Evolutionary conservation across 2,113 vertebrate genomes (phyloP).

Genomic region (Dolichallabes microphthalmus): DNA sequence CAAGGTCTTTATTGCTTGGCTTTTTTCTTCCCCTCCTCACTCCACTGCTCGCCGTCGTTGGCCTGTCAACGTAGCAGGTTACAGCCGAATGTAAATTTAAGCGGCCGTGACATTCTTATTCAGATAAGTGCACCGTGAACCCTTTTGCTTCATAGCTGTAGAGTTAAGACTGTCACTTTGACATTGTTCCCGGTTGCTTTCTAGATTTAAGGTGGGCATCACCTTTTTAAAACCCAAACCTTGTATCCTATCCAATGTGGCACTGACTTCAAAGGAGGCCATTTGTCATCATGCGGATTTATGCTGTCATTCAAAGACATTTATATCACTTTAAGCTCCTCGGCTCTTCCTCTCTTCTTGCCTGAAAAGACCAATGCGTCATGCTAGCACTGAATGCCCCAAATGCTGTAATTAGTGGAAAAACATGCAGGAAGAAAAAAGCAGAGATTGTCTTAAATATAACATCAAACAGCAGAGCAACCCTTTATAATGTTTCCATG

Average conservation of each 20-base stretch:
- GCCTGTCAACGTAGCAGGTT: slow-evolving; percentile 53
- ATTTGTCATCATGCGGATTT: slow-evolving; percentile 76
- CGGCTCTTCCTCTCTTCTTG: slow-evolving; percentile 59
- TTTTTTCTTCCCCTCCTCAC: slow-evolving; percentile 28
- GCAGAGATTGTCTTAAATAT: neutral
- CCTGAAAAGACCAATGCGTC: slow-evolving; percentile 51
- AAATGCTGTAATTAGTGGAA: slow-evolving; percentile 11
- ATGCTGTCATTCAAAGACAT: slow-evolving; percentile 72
- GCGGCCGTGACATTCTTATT: slow-evolving; percentile 67
- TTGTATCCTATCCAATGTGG: slow-evolving; percentile 68
- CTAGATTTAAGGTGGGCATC: slow-evolving; percentile 37
- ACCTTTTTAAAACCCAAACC: slow-evolving; percentile 67
- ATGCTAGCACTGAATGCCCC: slow-evolving; percentile 17
- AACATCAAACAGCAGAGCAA: neutral
- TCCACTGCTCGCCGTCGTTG: neutral
- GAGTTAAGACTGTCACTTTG: slow-evolving; percentile 65
- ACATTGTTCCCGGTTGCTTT: slow-evolving; percentile 61
- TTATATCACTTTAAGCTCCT: slow-evolving; percentile 75
- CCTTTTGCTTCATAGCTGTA: slow-evolving; percentile 52
- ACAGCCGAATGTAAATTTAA: slow-evolving; percentile 68
- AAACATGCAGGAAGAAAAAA: neutral
- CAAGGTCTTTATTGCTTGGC: slow-evolving; percentile 59
- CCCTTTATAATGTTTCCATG: neutral
- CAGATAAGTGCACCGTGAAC: slow-evolving; percentile 59
- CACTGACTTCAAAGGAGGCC: slow-evolving; percentile 69